Evolutionary conservation across 2,113 vertebrate genomes (phyloP), one percentile per base, ranked within the genome.

Genomic region (Aphyosemion australe): DNA sequence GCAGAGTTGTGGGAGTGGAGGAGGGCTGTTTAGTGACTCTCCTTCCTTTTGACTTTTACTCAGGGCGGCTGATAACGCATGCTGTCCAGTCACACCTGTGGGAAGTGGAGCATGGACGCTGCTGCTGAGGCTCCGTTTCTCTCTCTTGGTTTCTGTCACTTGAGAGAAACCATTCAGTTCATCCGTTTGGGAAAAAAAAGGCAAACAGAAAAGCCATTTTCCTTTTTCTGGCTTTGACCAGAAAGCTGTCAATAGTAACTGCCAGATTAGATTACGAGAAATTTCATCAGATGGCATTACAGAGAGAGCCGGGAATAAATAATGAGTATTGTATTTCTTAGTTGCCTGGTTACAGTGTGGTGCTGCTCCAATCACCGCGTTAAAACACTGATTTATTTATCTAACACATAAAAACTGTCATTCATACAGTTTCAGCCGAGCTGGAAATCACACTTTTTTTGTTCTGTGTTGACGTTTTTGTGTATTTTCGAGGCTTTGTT

Each of bases 271-370:
- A 78, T 86, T 61, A 76, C 14, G 1, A 52, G 59, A 61, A 65
- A 47, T 79, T 18, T n/a, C 60, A 16, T 70, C 39, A 16, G 76
- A 48, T 68, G 39, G 55, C 56, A 67, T 82, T 72, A 54, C 61
- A 55, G 31, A 55, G 11, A 48, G 39, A 47, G 48, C 14, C 15
- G 45, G 48, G 48, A 7, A 8, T 46, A 65, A 56, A 52, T 11
- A 57, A 8, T 46, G 43, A 47, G 60, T 72, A 69, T 83, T 82
- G 83, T 87, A 37, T 87, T 81, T 74, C 71, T 63, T 83, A 19
- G 84, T 88, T 87, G 83, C 86, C 45, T 84, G 34, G 87, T 76
- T 86, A 88, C 84, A 50, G 39, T 13, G 39, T 56, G 12, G 50
- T 1, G 26, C 58, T 34, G 55, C 72, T 73, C 45, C 47, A 74